Evolutionary conservation across 2,888 invertebrate species (phyloP), one percentile per base, ranked within the genome.

Genomic region (Lypha dubia): DNA sequence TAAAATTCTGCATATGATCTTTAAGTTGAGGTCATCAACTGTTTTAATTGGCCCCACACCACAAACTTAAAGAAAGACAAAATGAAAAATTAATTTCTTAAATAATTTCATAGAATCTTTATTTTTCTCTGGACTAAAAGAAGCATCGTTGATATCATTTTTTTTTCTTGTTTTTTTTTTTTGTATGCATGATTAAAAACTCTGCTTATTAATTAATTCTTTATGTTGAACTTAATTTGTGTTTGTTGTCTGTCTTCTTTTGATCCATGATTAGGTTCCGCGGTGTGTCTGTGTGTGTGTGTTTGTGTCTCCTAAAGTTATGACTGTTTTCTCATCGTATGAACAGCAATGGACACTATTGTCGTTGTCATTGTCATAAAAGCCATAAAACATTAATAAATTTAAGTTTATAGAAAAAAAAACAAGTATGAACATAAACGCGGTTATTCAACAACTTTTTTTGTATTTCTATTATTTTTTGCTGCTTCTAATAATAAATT

Each of bases 131-230:
- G n/a, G 35, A 56, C 13, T 44, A 5, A 44, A 9, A 32, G 38
- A 51, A 15, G 24, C 56, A 68, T 20, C 65, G 8, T 35, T 35
- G 15, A 20, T 46, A 46, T 56, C n/a, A 11, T 49, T 65, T 20
- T 5, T 68, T 56, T 68, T n/a, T n/a, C 46, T 65, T 20, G 9
- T 68, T 56, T 68, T 49, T 65, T 20, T 5, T 68, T 56, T 68
- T 77, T 73, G 24, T 73, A 80, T 80, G 84, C 74, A 60, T 81
- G 74, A 79, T 79, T 84, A 73, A 74, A 79, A 74, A 63, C 73
- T 49, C 22, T 53, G 32, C 71, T n/a, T 56, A 84, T 84, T 84
- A 81, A 84, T 84, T 81, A 77, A 65, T 73, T 70, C 44, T 56
- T 44, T n/a, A 56, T 67, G 65, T 56, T 68, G 6, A 74, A 13